phyloP scores from a whole-genome alignment of 2,888 invertebrate species.

The Bombyx huttoni region DNA sequence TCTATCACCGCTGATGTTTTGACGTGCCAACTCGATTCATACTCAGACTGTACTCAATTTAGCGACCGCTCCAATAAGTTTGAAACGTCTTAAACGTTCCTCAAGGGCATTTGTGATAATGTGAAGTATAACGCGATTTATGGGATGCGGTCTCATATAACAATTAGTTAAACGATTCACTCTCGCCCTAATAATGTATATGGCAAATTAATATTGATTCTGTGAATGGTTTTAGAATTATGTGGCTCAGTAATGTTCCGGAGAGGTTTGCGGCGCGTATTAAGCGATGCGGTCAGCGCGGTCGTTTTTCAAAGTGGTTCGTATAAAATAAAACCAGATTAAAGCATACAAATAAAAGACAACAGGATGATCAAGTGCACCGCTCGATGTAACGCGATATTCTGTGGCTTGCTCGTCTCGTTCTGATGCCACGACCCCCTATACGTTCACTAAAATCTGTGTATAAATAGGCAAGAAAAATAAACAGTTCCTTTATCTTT shows the following conservation, averaged over 20 bases:
- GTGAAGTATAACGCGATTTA: constrained; percentile 22
- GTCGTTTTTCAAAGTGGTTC: constrained; percentile 43
- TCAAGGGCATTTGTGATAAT: constrained; percentile 24
- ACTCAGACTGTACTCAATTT: constrained; percentile 24
- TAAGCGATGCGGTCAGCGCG: constrained; percentile 51
- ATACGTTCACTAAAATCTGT: background rate
- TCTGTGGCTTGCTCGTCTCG: constrained; percentile 43
- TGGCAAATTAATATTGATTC: constrained; percentile 28
- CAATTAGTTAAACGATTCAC: background rate
- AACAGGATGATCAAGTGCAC: constrained; percentile 65
- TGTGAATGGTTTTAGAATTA: constrained; percentile 26
- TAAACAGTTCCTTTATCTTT: too few relatives aligned
- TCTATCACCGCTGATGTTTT: constrained; percentile 53
- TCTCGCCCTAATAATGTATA: constrained; percentile 9
- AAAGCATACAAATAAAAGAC: constrained; percentile 54
- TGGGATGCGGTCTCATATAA: constrained; percentile 10
- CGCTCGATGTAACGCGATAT: constrained; percentile 62
- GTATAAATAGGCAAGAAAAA: too few relatives aligned
- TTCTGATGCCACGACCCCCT: constrained; percentile 7
- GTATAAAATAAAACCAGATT: constrained; percentile 37
- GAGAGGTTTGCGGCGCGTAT: constrained; percentile 32
- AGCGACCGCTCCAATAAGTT: constrained; percentile 41
- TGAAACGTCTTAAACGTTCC: constrained; percentile 25
- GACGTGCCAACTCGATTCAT: constrained; percentile 47
- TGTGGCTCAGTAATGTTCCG: constrained; percentile 22